Evolutionary conservation across 2,888 invertebrate genomes (phyloP).

Genomic region (Heliconius ismenius): DNA sequence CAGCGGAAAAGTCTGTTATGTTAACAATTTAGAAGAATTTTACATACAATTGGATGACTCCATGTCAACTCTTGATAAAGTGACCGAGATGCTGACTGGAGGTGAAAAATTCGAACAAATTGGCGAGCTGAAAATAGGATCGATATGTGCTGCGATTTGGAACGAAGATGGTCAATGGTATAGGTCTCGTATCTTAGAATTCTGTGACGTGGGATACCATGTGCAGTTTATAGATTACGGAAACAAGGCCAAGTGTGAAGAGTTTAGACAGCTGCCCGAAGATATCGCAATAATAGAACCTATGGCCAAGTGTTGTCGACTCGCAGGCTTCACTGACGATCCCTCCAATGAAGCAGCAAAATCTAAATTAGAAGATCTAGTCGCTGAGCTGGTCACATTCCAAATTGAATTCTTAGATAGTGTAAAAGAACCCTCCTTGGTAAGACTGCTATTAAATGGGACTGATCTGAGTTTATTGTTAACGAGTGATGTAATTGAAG

Average conservation of each 20-base stretch:
- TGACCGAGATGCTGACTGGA: conserved; percentile 81
- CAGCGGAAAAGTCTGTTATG: conserved; percentile 85
- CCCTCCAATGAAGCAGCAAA: conserved; percentile 70
- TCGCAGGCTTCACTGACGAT: conserved; percentile 75
- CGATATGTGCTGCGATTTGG: conserved; percentile 85
- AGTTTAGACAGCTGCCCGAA: conserved; percentile 83
- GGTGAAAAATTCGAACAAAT: conserved; percentile 77
- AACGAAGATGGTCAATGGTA: conserved; percentile 86
- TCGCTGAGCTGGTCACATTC: conserved; percentile 68
- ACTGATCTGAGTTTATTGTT: conserved; percentile 62
- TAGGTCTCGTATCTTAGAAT: conserved; percentile 83
- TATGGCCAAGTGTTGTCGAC: conserved; percentile 84
- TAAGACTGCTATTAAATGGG: conserved; percentile 82
- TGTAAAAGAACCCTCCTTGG: conserved; percentile 80
- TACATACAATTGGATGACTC: conserved; percentile 86
- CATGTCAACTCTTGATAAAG: conserved; percentile 80
- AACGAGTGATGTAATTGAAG: conserved; percentile 36
- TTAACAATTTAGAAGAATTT: conserved; percentile 86
- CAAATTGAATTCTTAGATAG: conserved; percentile 83
- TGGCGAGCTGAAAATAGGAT: conserved; percentile 81
- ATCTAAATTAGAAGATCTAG: conserved; percentile 63
- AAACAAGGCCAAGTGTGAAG: conserved; percentile 83
- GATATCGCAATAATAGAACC: conserved; percentile 81
- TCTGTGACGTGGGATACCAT: conserved; percentile 79
- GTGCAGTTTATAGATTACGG: conserved; percentile 87